These are phyloP conservation scores for Araneus ventricosus DNA, from an alignment of 1,140 invertebrate species.

Conservation along the genomic window DNA sequence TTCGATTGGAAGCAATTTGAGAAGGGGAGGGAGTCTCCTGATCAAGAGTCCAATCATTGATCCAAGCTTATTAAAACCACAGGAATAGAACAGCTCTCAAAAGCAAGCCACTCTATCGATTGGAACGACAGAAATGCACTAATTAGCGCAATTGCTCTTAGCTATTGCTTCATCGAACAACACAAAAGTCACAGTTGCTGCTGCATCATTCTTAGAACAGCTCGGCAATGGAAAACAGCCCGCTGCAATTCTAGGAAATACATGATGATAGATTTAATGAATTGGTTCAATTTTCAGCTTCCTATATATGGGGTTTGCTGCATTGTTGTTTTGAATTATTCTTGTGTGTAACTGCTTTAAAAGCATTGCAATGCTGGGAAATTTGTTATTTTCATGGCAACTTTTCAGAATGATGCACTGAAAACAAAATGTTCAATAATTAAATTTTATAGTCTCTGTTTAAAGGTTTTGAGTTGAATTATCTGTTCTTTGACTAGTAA, in stretches of 20 bases:
- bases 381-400: too few species aligned
- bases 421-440: too few species aligned
- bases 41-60: conserved; percentile 31
- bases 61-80: conserved; percentile 51
- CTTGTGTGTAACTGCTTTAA: too few species aligned
- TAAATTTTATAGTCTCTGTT: too few species aligned
- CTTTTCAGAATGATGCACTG: too few species aligned
- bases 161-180: conserved; percentile 41
- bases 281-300: background rate
- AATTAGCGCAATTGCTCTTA: conserved; percentile 40
- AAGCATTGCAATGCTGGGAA: too few species aligned
- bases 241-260: background rate
- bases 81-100: conserved; percentile 34
- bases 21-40: background rate
- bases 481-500: too few species aligned
- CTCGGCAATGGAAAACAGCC: background rate
- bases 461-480: too few species aligned
- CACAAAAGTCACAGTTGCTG: conserved; percentile 4
- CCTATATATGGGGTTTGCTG: background rate
- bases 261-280: background rate
- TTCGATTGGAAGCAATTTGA: background rate
- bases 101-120: conserved; percentile 44
- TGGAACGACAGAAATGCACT: background rate
- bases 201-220: background rate
- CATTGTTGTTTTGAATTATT: background rate